Conservation (phyloP, 2,113 vertebrate species). For the Felis chaus region DNA sequence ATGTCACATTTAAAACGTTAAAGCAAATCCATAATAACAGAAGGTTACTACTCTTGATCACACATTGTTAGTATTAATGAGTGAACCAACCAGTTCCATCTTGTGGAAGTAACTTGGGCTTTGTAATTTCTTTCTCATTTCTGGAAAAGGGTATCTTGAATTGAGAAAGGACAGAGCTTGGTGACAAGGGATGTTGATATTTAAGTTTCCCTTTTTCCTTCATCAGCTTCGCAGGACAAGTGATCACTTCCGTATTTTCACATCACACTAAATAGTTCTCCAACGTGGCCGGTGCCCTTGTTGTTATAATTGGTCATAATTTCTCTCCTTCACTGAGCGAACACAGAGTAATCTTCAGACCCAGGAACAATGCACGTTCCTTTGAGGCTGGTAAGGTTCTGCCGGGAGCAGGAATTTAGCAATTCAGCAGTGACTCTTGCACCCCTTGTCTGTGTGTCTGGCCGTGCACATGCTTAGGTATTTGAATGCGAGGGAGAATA, state of each 20-base stretch:
- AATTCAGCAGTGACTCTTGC: neutral
- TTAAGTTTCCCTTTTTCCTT: neutral
- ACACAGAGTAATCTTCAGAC: neutral
- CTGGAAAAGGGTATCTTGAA: neutral
- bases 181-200: neutral
- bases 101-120: neutral
- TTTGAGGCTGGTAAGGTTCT: neutral
- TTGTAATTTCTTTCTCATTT: neutral
- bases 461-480: neutral
- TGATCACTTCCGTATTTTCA: neutral
- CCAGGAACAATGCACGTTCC: neutral
- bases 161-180: neutral
- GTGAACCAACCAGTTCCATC: neutral
- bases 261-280: neutral
- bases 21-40: neutral
- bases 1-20: neutral
- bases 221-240: neutral
- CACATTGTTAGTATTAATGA: neutral
- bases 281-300: no score
- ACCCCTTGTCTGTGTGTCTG: rapidly evolving
- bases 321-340: neutral
- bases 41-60: neutral
- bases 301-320: neutral
- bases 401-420: neutral
- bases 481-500: neutral